A percentile compares a stretch with the other conserved stretches of the same genome.
phyloP scores from a whole-genome alignment of 2,888 invertebrate genomes.

The Aelia acuminata region DNA sequence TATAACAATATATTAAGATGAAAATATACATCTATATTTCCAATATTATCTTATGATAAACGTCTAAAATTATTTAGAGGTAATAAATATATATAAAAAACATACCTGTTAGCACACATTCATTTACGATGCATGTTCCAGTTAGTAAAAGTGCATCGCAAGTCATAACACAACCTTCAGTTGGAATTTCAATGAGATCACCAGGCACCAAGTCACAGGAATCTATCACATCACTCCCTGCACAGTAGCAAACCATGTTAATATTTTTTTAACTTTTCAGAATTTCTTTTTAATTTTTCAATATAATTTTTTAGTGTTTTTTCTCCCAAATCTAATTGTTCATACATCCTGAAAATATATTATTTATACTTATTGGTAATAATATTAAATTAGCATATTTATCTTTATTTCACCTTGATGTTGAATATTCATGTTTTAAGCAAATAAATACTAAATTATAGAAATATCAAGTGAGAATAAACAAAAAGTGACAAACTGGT shows the following conservation, averaged over 20 bases:
- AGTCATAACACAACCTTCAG: slow-evolving; percentile 82
- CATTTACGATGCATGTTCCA: slow-evolving; percentile 92
- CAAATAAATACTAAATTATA: no score
- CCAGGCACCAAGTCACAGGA: slow-evolving; percentile 85
- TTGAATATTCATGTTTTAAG: no score
- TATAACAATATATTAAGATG: not conserved
- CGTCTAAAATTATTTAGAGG: not conserved
- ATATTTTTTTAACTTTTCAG: not conserved
- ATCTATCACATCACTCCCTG: slow-evolving; percentile 69
- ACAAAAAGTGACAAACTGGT: no score
- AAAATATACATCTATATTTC: not conserved
- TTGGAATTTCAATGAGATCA: slow-evolving; percentile 85
- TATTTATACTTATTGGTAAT: not conserved
- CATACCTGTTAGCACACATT: slow-evolving; percentile 91
- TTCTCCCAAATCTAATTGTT: not conserved
- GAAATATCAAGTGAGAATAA: no score
- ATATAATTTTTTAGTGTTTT: not conserved
- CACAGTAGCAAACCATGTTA: slow-evolving; percentile 50
- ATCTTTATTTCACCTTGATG: no score
- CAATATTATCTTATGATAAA: not conserved
- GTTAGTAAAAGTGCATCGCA: slow-evolving; percentile 89
- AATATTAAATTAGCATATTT: not conserved
- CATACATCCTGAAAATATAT: not conserved
- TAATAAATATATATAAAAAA: not conserved
- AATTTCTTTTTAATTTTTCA: not conserved